Evolutionary conservation across 2,888 invertebrate species (phyloP).

Genomic region (Caenorhabditis sp.): DNA sequence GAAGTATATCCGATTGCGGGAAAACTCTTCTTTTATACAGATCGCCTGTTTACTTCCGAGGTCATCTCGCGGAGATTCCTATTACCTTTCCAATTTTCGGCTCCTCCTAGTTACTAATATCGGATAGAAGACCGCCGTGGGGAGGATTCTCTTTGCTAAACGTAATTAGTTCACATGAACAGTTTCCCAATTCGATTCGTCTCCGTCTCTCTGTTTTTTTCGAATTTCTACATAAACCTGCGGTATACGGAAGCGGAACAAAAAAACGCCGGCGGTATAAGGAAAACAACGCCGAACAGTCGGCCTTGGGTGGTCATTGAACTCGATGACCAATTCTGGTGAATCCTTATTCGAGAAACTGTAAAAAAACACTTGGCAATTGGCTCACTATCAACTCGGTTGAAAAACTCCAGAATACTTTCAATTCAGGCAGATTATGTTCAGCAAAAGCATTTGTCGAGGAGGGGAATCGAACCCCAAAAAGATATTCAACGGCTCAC

Average conservation of each 20-base stretch:
- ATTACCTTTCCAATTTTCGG: conserved; percentile 8
- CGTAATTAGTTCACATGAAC: conserved; percentile 42
- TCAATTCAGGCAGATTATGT: no score
- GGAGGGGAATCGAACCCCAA: no score
- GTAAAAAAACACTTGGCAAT: no score
- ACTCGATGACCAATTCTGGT: conserved; percentile 22
- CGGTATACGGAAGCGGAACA: conserved; percentile 48
- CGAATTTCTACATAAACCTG: no score
- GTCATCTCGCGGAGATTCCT: conserved; percentile 22
- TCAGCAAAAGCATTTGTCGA: no score
- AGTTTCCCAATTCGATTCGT: conserved; percentile 25
- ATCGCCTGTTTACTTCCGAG: conserved; percentile 24
- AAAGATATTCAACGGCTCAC: no score
- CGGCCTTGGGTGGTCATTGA: conserved; percentile 34
- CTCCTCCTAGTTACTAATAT: conserved; percentile 12
- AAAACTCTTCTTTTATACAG: conserved; percentile 21
- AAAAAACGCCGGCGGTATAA: conserved; percentile 3
- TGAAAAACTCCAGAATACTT: no score
- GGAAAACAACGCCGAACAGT: conserved; percentile 21
- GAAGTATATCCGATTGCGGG: conserved; percentile 23
- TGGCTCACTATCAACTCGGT: no score
- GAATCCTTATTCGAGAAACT: no score
- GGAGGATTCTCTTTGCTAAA: conserved; percentile 1
- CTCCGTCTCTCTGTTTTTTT: conserved; percentile 10
- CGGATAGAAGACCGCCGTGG: neutral